These are phyloP conservation scores for Lasioglossum malachurum DNA, from an alignment of 2,888 invertebrate species.

Conservation along the genomic window DNA sequence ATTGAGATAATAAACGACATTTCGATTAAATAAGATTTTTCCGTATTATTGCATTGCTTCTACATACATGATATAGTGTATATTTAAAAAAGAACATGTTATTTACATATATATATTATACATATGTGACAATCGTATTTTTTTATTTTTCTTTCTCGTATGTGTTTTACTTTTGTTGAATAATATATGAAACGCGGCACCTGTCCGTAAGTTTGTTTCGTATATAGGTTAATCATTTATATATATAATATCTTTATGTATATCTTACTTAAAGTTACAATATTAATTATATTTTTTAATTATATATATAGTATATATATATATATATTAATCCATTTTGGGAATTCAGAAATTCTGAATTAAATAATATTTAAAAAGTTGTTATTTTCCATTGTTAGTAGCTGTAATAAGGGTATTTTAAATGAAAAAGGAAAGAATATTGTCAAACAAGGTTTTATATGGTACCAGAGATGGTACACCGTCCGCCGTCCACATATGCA, in stretches of 20 bases:
- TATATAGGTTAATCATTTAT: constrained; percentile 4
- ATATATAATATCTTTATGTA: not conserved
- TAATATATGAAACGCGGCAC: not conserved
- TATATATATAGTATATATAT: not conserved
- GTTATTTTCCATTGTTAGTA: not conserved
- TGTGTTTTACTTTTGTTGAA: not conserved
- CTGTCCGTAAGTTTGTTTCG: not conserved
- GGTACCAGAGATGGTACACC: not conserved
- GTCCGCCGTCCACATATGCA: not conserved
- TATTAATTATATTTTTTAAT: not conserved
- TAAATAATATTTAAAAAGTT: constrained; percentile 7
- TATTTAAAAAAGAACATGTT: not conserved
- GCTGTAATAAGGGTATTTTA: constrained; percentile 3
- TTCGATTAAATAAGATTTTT: constrained; percentile 63
- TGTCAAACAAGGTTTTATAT: not conserved
- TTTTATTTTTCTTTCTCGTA: not conserved
- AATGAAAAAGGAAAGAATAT: not conserved
- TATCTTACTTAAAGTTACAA: not conserved
- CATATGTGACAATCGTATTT: not conserved
- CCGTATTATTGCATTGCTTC: constrained; percentile 30
- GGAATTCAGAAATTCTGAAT: not conserved
- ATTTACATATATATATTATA: not conserved
- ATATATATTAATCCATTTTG: constrained; percentile 3
- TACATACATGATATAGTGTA: not conserved
- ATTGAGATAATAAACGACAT: constrained; percentile 72